Percentiles rank a stretch among this genome's conserved stretches.
Conservation (phyloP, 2,888 invertebrate genomes). For the Pseudanteris insignis region DNA sequence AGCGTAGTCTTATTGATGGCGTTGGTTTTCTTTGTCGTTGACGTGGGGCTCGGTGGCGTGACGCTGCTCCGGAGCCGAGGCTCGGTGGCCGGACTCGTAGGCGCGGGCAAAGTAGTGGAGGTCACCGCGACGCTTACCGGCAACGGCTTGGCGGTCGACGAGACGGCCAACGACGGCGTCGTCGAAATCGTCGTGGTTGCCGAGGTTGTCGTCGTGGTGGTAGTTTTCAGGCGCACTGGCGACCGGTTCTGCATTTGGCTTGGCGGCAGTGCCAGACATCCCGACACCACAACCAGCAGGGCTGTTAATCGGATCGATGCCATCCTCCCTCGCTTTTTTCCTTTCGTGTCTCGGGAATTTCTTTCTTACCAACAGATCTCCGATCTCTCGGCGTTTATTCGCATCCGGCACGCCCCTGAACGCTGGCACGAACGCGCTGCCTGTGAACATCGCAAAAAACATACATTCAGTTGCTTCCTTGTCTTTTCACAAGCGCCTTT, state of each 20-base stretch:
- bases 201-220: slow-evolving; percentile 60
- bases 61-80: slow-evolving; percentile 43
- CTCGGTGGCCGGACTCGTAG: slow-evolving; percentile 43
- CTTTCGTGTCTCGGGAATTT: slow-evolving; percentile 32
- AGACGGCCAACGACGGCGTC: slow-evolving; percentile 52
- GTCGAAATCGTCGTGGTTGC: slow-evolving; percentile 61
- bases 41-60: slow-evolving; percentile 56
- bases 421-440: slow-evolving; percentile 38
- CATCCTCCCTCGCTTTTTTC: slow-evolving; percentile 46
- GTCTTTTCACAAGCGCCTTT: slow-evolving; percentile 6
- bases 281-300: slow-evolving; percentile 47
- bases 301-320: slow-evolving; percentile 42
- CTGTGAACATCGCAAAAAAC: slow-evolving; percentile 18
- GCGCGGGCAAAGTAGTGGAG: slow-evolving; percentile 54
- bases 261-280: slow-evolving; percentile 52
- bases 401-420: slow-evolving; percentile 42
- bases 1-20: slow-evolving; percentile 48
- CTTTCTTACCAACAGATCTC: slow-evolving; percentile 32
- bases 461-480: slow-evolving; percentile 4
- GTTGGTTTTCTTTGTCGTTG: slow-evolving; percentile 53
- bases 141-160: slow-evolving; percentile 47
- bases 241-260: slow-evolving; percentile 45
- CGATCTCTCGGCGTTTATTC: slow-evolving; percentile 31
- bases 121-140: slow-evolving; percentile 63
- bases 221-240: slow-evolving; percentile 49